A percentile compares a stretch with the other conserved stretches of the same genome.
Conservation (phyloP, 2,113 vertebrate species). For the Columba livia region DNA sequence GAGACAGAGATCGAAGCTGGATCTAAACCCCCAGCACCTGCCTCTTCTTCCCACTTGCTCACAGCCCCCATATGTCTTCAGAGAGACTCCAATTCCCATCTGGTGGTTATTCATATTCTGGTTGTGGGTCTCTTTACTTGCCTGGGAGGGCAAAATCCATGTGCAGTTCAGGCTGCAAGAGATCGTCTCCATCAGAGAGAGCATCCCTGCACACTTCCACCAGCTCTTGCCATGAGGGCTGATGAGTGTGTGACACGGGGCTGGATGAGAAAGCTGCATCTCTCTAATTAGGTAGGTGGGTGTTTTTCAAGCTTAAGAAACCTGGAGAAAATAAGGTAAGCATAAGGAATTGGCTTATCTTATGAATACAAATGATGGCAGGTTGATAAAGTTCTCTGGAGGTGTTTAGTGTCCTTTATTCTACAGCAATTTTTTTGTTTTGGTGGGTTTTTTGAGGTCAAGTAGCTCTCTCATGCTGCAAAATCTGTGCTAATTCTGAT, state of each 20-base stretch:
- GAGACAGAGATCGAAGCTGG: background rate
- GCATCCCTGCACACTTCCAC: background rate
- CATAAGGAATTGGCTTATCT: background rate
- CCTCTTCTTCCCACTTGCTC: background rate
- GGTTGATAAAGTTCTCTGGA: background rate
- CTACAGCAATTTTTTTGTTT: background rate
- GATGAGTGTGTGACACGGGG: background rate
- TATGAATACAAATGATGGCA: background rate
- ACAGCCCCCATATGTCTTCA: background rate
- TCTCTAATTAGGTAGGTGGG: background rate
- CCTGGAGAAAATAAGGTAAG: background rate
- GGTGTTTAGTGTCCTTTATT: background rate
- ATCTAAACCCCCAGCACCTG: background rate
- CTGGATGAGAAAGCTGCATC: background rate
- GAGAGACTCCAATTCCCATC: background rate
- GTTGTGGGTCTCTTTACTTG: background rate
- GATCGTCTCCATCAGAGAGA: background rate
- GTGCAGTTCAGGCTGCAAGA: background rate
- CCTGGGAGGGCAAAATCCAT: background rate
- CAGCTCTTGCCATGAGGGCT: fast-evolving
- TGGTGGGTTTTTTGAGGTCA: background rate
- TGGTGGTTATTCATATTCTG: background rate
- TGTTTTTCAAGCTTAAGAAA: background rate
- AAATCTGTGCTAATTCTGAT: background rate
- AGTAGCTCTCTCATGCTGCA: background rate